phyloP scores from a whole-genome alignment of 2,888 invertebrate species.

The Laspeyria flexula region DNA sequence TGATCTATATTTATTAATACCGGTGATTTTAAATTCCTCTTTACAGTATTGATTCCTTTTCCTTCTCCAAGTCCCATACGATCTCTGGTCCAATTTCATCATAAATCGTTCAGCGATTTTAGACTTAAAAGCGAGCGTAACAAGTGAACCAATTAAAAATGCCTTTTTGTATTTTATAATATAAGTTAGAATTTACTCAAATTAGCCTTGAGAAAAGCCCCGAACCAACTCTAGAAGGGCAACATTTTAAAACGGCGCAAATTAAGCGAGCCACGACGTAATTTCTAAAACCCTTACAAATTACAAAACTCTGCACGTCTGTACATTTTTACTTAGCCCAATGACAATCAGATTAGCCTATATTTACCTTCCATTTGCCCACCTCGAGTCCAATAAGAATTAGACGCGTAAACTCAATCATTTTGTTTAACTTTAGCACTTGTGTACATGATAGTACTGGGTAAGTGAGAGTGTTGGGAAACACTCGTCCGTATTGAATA shows the following conservation, averaged over 20 bases:
- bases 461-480: neutral
- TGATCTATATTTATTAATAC: too few relatives aligned
- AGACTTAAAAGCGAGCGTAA: too few relatives aligned
- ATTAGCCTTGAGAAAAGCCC: too few relatives aligned
- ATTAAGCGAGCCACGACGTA: neutral
- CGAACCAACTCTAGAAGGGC: too few relatives aligned
- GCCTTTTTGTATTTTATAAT: too few relatives aligned
- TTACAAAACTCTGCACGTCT: neutral
- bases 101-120: too few relatives aligned
- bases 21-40: too few relatives aligned
- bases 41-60: too few relatives aligned
- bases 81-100: too few relatives aligned
- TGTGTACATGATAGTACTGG: conserved; percentile 3
- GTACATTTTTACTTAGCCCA: neutral
- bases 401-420: conserved; percentile 5
- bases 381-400: conserved; percentile 1
- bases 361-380: conserved; percentile 8
- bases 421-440: conserved; percentile 9
- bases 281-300: neutral
- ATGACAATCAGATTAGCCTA: conserved; percentile 11
- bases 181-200: too few relatives aligned
- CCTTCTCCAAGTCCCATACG: too few relatives aligned
- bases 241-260: neutral
- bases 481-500: conserved; percentile 7
- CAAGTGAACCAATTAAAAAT: too few relatives aligned